Percentiles rank a stretch among this genome's conserved stretches.
Conservation (phyloP, 2,797 vertebrate genomes). For the Adelosebastes latens region DNA sequence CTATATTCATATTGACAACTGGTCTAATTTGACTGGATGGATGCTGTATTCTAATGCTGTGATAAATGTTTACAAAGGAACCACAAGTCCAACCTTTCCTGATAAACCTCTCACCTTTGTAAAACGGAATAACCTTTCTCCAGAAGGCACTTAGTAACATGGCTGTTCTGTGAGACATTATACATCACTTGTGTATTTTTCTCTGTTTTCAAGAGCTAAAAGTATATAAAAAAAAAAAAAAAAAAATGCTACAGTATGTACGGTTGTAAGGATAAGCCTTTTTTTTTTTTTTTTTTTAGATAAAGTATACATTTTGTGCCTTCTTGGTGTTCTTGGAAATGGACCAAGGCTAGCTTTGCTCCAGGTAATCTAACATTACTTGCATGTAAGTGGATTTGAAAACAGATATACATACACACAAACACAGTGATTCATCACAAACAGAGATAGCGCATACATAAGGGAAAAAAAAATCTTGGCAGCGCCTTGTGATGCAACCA, state of each 20-base stretch:
- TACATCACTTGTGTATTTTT: neutral
- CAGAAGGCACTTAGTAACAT: neutral
- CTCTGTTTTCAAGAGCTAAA: constrained; percentile 5
- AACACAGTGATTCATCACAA: neutral
- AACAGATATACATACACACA: neutral
- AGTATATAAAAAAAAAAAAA: constrained; percentile 21
- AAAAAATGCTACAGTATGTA: neutral
- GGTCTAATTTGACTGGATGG: neutral
- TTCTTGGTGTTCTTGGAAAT: constrained; percentile 8
- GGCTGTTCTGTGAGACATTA: neutral
- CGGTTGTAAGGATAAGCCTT: constrained; percentile 24
- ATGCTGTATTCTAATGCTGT: neutral
- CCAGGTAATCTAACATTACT: constrained; percentile 12
- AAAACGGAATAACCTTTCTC: neutral
- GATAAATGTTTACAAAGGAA: neutral
- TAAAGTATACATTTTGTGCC: constrained; percentile 29
- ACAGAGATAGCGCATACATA: neutral
- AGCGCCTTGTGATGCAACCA: constrained; percentile 53
- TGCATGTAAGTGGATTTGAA: constrained; percentile 41
- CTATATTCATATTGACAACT: neutral
- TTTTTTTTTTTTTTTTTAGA: constrained; percentile 12
- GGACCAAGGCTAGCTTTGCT: constrained; percentile 9
- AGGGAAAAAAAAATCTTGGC: constrained; percentile 1
- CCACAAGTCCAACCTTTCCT: neutral
- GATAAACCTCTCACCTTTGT: constrained; percentile 1